These are phyloP conservation scores for Sceloporus tristichus DNA, from an alignment of 2,113 vertebrate genomes.

Conservation along the genomic window DNA sequence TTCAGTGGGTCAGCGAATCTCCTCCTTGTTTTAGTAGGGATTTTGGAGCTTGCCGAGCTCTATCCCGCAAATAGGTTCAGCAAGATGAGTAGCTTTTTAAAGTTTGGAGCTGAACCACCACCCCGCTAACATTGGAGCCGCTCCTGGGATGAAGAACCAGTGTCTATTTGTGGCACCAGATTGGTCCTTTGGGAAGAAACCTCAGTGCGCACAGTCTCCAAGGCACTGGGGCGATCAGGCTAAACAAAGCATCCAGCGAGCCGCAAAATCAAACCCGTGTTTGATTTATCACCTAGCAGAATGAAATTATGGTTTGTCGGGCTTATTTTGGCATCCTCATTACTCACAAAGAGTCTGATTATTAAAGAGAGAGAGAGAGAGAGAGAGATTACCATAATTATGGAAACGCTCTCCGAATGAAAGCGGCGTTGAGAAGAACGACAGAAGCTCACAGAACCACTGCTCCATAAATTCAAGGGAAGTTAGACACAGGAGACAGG, in stretches of 20 bases:
- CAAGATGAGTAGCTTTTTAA: too few species aligned
- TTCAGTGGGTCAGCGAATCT: too few species aligned
- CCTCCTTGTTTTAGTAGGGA: too few species aligned
- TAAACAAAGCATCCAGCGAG: conserved; percentile 68
- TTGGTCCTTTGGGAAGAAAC: conserved; percentile 64
- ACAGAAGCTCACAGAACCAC: conserved; percentile 38
- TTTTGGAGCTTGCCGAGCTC: too few species aligned
- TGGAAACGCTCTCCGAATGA: conserved; percentile 52
- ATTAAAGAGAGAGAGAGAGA: conserved; percentile 61
- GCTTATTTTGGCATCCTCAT: conserved; percentile 67
- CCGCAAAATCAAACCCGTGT: conserved; percentile 63
- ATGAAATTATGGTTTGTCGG: conserved; percentile 64
- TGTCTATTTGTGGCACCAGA: conserved; percentile 63
- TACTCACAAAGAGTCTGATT: conserved; percentile 62
- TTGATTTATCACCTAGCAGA: conserved; percentile 69
- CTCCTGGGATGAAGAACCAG: too few species aligned
- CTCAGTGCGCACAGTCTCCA: conserved; percentile 40
- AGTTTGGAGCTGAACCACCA: too few species aligned
- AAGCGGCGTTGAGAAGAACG: conserved; percentile 61
- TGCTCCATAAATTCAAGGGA: conserved; percentile 48
- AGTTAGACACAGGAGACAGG: conserved; percentile 27
- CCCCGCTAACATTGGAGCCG: too few species aligned
- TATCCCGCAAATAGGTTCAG: too few species aligned
- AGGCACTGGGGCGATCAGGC: conserved; percentile 62
- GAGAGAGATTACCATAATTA: conserved; percentile 54